A percentile compares a stretch with the other conserved stretches of the same genome.
phyloP scores from a whole-genome alignment of 2,888 invertebrate species.

The Chymomyza caudatula region DNA sequence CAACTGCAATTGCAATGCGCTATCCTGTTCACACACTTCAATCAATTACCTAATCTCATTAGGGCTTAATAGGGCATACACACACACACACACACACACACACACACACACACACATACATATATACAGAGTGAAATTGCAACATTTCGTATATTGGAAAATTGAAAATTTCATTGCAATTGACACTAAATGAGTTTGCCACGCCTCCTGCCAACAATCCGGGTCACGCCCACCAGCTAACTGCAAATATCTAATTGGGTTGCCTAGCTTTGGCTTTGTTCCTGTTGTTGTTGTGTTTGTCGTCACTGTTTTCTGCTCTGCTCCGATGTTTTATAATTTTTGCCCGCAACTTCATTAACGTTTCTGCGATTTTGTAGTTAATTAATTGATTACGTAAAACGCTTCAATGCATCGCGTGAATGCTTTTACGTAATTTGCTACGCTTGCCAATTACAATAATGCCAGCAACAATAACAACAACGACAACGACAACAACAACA shows the following conservation, averaged over 20 bases:
- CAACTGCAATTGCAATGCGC: not conserved
- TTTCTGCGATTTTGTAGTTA: slow-evolving; percentile 52
- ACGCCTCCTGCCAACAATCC: not conserved
- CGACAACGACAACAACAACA: slow-evolving; percentile 15
- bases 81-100: slow-evolving; percentile 2
- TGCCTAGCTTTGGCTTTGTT: not conserved
- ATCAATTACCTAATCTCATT: slow-evolving; percentile 72
- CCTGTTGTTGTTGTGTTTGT: not conserved
- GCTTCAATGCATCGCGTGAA: slow-evolving; percentile 45
- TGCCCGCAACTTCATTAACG: slow-evolving; percentile 60
- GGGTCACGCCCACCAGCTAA: not conserved
- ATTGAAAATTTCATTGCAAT: slow-evolving; percentile 36
- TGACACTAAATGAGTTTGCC: slow-evolving; percentile 36
- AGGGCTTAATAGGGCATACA: slow-evolving; percentile 66
- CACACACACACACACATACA: not conserved
- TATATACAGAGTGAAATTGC: slow-evolving; percentile 20
- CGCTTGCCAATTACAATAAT: slow-evolving; percentile 54
- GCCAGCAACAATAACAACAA: slow-evolving; percentile 18
- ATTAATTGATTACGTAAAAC: slow-evolving; percentile 64
- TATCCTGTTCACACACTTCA: slow-evolving; percentile 28
- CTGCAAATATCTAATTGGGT: not conserved
- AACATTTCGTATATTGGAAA: slow-evolving; percentile 35
- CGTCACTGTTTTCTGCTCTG: slow-evolving; percentile 12
- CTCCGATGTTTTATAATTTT: slow-evolving; percentile 13
- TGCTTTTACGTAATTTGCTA: slow-evolving; percentile 45